Percentiles rank a stretch among this genome's conserved stretches.
Evolutionary conservation across 2,888 invertebrate species (phyloP).

Genomic region (Asteroscopus sphinx): DNA sequence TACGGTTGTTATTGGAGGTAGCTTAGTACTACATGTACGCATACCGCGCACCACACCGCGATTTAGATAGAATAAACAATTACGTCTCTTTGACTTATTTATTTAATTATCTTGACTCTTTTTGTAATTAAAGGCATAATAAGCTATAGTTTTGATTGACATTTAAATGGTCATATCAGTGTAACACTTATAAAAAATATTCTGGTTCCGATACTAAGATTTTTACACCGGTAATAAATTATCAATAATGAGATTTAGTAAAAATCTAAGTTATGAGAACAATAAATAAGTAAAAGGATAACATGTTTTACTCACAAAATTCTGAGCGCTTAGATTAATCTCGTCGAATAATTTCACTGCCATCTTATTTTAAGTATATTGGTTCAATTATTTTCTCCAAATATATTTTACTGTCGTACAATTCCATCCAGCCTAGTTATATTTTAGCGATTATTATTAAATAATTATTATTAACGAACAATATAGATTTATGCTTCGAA

Average conservation of each 20-base stretch:
- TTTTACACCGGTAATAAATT: no score
- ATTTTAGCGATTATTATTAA: slow-evolving; percentile 27
- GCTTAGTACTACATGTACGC: slow-evolving; percentile 42
- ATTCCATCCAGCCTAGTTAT: slow-evolving; percentile 48
- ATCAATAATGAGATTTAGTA: no score
- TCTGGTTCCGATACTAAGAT: no score
- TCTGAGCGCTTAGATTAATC: slow-evolving; percentile 41
- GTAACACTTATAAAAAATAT: no score
- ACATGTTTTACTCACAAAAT: slow-evolving; percentile 35
- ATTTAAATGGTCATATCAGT: no score
- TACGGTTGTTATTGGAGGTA: slow-evolving; percentile 42
- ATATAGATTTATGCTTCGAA: slow-evolving; percentile 14
- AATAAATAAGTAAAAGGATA: slow-evolving; percentile 34
- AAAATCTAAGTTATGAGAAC: not conserved
- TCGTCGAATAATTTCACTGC: slow-evolving; percentile 30
- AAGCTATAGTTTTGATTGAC: not conserved
- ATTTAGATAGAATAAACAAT: slow-evolving; percentile 55
- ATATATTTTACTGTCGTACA: slow-evolving; percentile 16
- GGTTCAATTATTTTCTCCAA: slow-evolving; percentile 13
- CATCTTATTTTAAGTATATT: slow-evolving; percentile 18
- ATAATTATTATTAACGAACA: slow-evolving; percentile 23
- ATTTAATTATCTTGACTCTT: not conserved
- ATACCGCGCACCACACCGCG: slow-evolving; percentile 47
- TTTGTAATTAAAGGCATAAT: not conserved
- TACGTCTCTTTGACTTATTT: slow-evolving; percentile 39